A percentile compares a stretch with the other conserved stretches of the same genome.
Evolutionary conservation across 1,140 invertebrate species (phyloP).

Genomic region (Drosophila mojavensis): DNA sequence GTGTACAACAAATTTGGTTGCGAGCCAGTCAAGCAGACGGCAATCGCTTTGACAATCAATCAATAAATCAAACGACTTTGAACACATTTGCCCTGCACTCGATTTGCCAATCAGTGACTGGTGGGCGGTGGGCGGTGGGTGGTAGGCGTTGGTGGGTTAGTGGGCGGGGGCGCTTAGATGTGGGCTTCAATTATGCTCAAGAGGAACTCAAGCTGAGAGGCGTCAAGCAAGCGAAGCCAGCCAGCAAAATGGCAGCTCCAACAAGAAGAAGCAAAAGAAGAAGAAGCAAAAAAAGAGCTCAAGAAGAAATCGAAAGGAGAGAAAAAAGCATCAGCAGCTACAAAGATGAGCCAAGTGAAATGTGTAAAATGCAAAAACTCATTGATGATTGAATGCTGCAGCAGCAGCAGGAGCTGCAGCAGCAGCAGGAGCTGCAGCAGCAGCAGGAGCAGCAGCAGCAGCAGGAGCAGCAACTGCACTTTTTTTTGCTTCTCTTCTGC

Average conservation of each 20-base stretch:
- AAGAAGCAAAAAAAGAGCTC: not conserved
- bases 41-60: conserved; percentile 74
- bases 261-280: not conserved
- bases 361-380: conserved; percentile 79
- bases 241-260: conserved; percentile 53
- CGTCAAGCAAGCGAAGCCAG: conserved; percentile 44
- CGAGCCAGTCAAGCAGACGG: conserved; percentile 33
- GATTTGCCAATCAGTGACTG: conserved; percentile 59
- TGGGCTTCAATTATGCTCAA: conserved; percentile 66
- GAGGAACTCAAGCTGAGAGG: conserved; percentile 34
- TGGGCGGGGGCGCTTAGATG: conserved; percentile 24
- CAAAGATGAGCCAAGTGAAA: conserved; percentile 65
- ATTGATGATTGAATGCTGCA: conserved; percentile 77
- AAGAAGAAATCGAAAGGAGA: conserved; percentile 9
- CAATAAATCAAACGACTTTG: conserved; percentile 66
- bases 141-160: not conserved
- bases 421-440: conserved; percentile 21
- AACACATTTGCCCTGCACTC: conserved; percentile 36
- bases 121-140: not conserved
- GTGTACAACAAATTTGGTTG: conserved; percentile 28
- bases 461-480: conserved; percentile 22
- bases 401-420: conserved; percentile 16
- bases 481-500: conserved; percentile 48
- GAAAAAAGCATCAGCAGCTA: conserved; percentile 41
- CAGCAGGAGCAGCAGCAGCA: conserved; percentile 18